Evolutionary conservation across 2,113 vertebrate genomes (phyloP).

Genomic region (Muntiacus reevesi): DNA sequence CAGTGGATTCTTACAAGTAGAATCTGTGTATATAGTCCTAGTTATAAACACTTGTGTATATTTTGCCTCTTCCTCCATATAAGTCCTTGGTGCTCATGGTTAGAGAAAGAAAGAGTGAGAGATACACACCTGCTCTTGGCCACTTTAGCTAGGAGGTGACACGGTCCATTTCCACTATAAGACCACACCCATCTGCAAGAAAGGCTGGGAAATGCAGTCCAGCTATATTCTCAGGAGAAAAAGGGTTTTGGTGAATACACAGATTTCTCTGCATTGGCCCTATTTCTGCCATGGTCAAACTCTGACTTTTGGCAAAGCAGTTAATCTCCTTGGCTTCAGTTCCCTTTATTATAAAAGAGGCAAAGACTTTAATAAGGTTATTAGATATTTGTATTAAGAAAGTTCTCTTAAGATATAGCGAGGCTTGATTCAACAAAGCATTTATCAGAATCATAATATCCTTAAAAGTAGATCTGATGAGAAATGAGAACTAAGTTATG

Average conservation of each 20-base stretch:
- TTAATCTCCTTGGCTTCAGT: neutral
- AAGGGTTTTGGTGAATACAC: neutral
- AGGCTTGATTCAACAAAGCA: neutral
- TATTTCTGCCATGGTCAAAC: neutral
- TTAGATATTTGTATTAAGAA: conserved; percentile 33
- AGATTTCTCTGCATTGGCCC: neutral
- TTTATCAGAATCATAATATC: neutral
- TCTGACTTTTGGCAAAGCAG: neutral
- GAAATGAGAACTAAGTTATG: conserved; percentile 20
- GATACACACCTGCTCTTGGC: neutral
- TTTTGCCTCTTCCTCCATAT: neutral
- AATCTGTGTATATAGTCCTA: neutral
- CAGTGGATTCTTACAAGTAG: neutral
- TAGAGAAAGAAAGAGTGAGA: neutral
- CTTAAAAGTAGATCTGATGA: neutral
- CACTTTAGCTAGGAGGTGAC: neutral
- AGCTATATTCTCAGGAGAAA: neutral
- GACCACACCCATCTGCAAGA: neutral
- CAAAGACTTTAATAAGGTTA: neutral
- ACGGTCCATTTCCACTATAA: neutral
- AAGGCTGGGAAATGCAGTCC: neutral
- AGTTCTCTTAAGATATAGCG: neutral
- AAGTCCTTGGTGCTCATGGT: neutral
- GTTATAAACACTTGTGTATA: neutral
- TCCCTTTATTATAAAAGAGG: conserved; percentile 9